These are phyloP conservation scores for Liodrosophila aerea DNA, from an alignment of 2,888 invertebrate genomes.

Conservation along the genomic window DNA sequence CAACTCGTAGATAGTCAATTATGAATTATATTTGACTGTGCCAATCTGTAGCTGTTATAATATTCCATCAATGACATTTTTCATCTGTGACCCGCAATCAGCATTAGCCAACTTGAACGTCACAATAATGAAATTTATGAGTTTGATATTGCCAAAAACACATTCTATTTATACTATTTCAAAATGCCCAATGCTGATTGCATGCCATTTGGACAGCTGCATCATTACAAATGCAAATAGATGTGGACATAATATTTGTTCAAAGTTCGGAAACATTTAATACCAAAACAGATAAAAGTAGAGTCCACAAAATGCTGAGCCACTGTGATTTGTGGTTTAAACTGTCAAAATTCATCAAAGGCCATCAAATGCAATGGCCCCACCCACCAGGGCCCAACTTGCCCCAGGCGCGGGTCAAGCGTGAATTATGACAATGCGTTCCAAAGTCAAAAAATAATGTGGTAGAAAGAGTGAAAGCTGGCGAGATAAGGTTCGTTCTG, in stretches of 20 bases:
- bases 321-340: constrained; percentile 33
- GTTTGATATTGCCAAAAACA: constrained; percentile 14
- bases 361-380: constrained; percentile 52
- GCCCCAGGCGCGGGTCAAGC: constrained; percentile 41
- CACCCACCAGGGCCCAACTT: constrained; percentile 32
- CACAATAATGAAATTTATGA: constrained; percentile 24
- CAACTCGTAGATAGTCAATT: too few relatives aligned
- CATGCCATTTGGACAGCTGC: constrained; percentile 24
- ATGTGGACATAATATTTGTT: constrained; percentile 18
- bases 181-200: constrained; percentile 19
- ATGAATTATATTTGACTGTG: too few relatives aligned
- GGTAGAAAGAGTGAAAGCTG: constrained; percentile 64
- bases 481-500: constrained; percentile 48
- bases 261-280: constrained; percentile 39
- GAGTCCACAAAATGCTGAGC: constrained; percentile 6
- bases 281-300: constrained; percentile 42
- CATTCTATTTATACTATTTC: constrained; percentile 22
- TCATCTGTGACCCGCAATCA: constrained; percentile 7
- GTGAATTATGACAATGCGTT: constrained; percentile 66
- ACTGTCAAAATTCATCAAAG: constrained; percentile 69
- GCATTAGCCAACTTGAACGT: constrained; percentile 13
- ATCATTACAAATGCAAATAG: constrained; percentile 69
- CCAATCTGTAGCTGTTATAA: too few relatives aligned
- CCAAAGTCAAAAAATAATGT: constrained; percentile 14
- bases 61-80: too few relatives aligned